phyloP scores from a whole-genome alignment of 2,113 vertebrate species.

The Arenaria interpres region DNA sequence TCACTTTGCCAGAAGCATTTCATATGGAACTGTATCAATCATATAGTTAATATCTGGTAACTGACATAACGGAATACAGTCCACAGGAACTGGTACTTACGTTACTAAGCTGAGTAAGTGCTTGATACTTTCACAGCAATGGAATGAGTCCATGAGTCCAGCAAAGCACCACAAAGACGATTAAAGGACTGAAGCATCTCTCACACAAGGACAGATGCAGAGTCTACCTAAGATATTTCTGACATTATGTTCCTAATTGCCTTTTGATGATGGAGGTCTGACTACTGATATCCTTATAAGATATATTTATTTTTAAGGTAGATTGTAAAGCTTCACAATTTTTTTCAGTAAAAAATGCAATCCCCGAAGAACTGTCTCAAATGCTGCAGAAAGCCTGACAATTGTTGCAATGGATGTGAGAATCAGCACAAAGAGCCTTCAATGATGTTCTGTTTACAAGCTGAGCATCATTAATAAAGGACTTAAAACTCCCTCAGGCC shows the following conservation, averaged over 20 bases:
- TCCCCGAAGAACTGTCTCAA: background rate
- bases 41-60: background rate
- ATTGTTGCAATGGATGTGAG: background rate
- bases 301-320: background rate
- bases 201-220: background rate
- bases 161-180: background rate
- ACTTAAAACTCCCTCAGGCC: background rate
- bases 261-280: background rate
- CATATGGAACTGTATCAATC: background rate
- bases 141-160: background rate
- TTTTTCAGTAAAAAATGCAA: background rate
- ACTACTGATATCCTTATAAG: background rate
- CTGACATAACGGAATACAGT: background rate
- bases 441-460: background rate
- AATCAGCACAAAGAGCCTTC: background rate
- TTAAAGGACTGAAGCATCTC: background rate
- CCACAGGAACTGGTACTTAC: background rate
- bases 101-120: background rate
- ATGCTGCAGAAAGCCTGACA: background rate
- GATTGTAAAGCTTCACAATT: background rate
- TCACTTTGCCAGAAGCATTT: background rate
- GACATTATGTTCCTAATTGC: background rate
- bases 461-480: background rate
- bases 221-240: background rate
- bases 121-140: background rate